Conservation (phyloP, 2,888 invertebrate species). For the Hyposoter didymator region DNA sequence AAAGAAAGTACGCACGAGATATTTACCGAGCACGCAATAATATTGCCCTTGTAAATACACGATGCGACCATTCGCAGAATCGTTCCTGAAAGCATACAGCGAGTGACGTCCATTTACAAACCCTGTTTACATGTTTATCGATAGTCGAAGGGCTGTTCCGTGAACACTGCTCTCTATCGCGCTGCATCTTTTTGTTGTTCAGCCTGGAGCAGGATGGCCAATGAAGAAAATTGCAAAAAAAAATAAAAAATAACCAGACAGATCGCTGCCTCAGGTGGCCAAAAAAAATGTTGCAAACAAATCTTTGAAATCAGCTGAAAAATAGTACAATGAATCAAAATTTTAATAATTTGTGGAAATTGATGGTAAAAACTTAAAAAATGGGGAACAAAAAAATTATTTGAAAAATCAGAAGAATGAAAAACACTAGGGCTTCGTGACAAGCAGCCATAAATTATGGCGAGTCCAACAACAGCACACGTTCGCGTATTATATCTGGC, state of each 20-base stretch:
- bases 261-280: background rate
- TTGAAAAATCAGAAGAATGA: background rate
- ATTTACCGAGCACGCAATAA: slow-evolving; percentile 59
- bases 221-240: background rate
- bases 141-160: background rate
- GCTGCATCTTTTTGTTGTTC: background rate
- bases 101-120: slow-evolving; percentile 31
- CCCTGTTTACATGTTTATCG: background rate
- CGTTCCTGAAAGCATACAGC: slow-evolving; percentile 64
- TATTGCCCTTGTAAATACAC: slow-evolving; percentile 15
- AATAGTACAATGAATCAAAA: background rate
- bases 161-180: background rate
- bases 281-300: background rate
- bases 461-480: slow-evolving; percentile 39
- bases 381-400: background rate
- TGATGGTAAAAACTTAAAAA: background rate
- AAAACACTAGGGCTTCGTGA: slow-evolving; percentile 70
- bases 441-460: slow-evolving; percentile 69
- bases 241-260: background rate
- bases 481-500: slow-evolving; percentile 48
- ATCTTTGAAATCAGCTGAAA: background rate
- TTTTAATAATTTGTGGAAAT: background rate
- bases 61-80: slow-evolving; percentile 67
- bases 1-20: slow-evolving; percentile 53
- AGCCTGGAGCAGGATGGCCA: background rate